Percentiles rank a stretch among this genome's conserved stretches.
Evolutionary conservation across 2,888 invertebrate genomes (phyloP).

Genomic region (Drosophila paramelanica): DNA sequence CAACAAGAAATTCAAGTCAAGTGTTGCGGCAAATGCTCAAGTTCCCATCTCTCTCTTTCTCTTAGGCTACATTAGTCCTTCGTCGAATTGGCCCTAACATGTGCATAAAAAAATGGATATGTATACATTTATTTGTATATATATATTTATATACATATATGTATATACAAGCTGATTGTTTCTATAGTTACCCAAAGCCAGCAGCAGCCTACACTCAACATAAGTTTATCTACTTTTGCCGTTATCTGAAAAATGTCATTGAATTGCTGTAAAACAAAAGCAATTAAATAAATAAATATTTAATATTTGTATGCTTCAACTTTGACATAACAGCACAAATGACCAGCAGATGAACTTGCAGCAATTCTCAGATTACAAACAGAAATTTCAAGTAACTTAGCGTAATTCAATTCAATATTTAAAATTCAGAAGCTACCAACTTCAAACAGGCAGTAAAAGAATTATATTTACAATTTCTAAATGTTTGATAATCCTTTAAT

Average conservation of each 20-base stretch:
- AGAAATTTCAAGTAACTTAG: too few species aligned
- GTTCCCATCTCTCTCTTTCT: slow-evolving; percentile 24
- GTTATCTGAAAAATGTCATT: background rate
- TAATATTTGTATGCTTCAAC: background rate
- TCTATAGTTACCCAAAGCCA: slow-evolving; percentile 29
- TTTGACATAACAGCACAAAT: too few species aligned
- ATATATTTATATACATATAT: background rate
- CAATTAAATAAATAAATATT: background rate
- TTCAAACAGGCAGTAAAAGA: background rate
- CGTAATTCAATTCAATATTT: too few species aligned
- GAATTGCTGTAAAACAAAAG: background rate
- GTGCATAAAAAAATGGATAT: background rate
- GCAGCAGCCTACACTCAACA: slow-evolving; percentile 10
- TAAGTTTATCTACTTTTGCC: slow-evolving; percentile 12
- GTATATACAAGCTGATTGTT: slow-evolving; percentile 18
- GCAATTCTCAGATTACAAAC: too few species aligned
- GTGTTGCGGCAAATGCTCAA: slow-evolving; percentile 70
- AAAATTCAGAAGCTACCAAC: background rate
- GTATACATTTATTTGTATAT: background rate
- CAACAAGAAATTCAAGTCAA: slow-evolving; percentile 68
- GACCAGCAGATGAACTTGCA: too few species aligned
- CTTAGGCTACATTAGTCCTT: slow-evolving; percentile 12
- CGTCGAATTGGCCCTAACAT: slow-evolving; percentile 7
- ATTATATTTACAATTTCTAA: too few species aligned
- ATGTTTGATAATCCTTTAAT: too few species aligned